Base-by-base conservation (phyloP, 2,113 vertebrate genomes). In the Psilopogon haemacephalus region DNA sequence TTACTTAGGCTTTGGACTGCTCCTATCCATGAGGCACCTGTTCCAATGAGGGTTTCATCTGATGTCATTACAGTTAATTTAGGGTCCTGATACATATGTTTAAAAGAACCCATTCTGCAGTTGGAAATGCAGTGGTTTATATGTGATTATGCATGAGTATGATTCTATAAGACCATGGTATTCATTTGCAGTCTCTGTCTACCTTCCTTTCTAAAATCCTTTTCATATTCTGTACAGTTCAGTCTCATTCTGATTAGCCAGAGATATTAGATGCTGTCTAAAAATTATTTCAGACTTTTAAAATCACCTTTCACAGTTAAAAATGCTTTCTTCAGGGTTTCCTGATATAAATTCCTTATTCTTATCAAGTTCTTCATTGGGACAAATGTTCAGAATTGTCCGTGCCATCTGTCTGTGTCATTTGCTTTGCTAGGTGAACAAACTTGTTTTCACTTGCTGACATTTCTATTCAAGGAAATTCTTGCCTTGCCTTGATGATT, bases 401-500 rank as follows among this genome's bases (percentile, higher is more conserved):
- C 0, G 0, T 52, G 9, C 37, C 14, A 14, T 62, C 71, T 60
- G 0, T 55, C 2, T 48, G 12, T 40, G 27, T 48, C 17, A 2
- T 54, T 77, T 94, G 9, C 72, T 87, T 91, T 79, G 32, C 3
- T 46, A 91, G 56, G 28, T 89, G 75, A 77, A 74, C 63, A 48
- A 86, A 64, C 13, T 83, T 8, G 28, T 2, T 90, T 62, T 65
- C 79, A 46, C 18, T 79, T 91, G 59, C 40, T 78, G 24, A 6
- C 11, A 30, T 67, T 42, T 60, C 54, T 59, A 12, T 42, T 65
- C 38, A 50, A 85, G 48, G 46, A 44, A 80, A 44, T 78, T 85
- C 23, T 93, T 69, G 8, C 46, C 18, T 55, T 78, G 20, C 11
- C 24, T 64, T 60, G 21, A 48, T 79, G n/a, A 20, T 50, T 94